Evolutionary conservation across 2,888 invertebrate genomes (phyloP), one percentile per base, ranked within the genome.

Genomic region (Ceriagrion tenellum): DNA sequence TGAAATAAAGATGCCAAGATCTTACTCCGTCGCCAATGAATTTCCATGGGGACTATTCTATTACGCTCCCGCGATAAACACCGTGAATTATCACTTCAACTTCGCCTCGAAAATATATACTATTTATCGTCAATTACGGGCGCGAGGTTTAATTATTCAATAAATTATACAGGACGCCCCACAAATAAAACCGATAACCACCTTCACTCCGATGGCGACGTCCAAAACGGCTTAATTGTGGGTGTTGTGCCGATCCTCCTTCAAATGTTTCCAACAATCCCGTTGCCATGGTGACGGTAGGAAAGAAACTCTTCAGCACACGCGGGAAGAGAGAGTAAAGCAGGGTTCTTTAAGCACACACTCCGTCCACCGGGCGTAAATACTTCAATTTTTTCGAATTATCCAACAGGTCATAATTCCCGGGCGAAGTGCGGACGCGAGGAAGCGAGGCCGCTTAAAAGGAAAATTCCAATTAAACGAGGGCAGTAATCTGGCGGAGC

Each of bases 391-490:
- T 69, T 81, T 81, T 69, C 69, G 74, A 81, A 81, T 81, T 35
- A 35, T 6, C 59, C 30, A 81, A 35, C 18, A 8, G 74, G 30
- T 81, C 74, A 35, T 81, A 81, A 81, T 35, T 81, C 12, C 35
- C 35, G 74, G 91, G 40, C 4, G 55, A 26, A 55, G 18, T 18
- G 89, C 10, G 13, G 55, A 69, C 12, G 35, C 20, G 47, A 69
- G 93, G 63, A 47, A 30, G 69, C 93, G 23, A 26, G 10, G 16
- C 69, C 93, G 23, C 47, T 69, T 69, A 93, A 47, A 47, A 69
- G 93, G 93, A 47, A n/a, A 93, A 93, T 93, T 93, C 93, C 93
- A 93, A 93, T 93, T 93, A 93, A 47, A n/a, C 18, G 63, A 63
- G 47, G 59, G 91, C 91, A 93, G 69, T 47, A n/a, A 69, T 74